Evolutionary conservation across 2,888 invertebrate species (phyloP).

Genomic region (Agrotis puta): DNA sequence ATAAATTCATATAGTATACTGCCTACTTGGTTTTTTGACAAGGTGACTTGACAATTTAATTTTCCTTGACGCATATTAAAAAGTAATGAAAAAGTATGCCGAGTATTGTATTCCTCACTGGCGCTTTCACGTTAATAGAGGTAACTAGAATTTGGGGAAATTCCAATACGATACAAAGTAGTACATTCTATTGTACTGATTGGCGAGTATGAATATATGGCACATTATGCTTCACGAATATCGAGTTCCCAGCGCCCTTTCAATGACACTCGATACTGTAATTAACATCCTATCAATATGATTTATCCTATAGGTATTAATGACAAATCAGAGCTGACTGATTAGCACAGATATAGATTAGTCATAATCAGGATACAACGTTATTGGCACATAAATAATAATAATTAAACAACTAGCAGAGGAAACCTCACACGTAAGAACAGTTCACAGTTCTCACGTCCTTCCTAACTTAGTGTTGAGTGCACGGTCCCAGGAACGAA

Average conservation of each 20-base stretch:
- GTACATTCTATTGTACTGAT: background rate
- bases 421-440: constrained; percentile 66
- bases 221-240: constrained; percentile 3
- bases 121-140: background rate
- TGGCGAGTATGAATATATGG: background rate
- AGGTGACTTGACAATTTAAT: constrained; percentile 30
- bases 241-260: background rate
- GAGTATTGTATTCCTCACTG: constrained; percentile 29
- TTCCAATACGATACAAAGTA: background rate
- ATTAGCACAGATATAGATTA: constrained; percentile 7
- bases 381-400: constrained; percentile 64
- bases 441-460: constrained; percentile 59
- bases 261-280: background rate
- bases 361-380: background rate
- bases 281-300: too few relatives aligned
- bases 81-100: constrained; percentile 12
- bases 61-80: constrained; percentile 28
- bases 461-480: constrained; percentile 72
- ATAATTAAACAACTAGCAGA: constrained; percentile 72
- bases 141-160: constrained; percentile 15
- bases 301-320: background rate
- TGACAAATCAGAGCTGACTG: background rate
- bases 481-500: constrained; percentile 74
- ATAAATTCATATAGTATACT: constrained; percentile 29
- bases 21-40: constrained; percentile 12